Evolutionary conservation across 92 coral and sea anemone genomes (phyloP), one percentile per base, ranked within the genome.

Genomic region (Anthopleura xanthogrammica): DNA sequence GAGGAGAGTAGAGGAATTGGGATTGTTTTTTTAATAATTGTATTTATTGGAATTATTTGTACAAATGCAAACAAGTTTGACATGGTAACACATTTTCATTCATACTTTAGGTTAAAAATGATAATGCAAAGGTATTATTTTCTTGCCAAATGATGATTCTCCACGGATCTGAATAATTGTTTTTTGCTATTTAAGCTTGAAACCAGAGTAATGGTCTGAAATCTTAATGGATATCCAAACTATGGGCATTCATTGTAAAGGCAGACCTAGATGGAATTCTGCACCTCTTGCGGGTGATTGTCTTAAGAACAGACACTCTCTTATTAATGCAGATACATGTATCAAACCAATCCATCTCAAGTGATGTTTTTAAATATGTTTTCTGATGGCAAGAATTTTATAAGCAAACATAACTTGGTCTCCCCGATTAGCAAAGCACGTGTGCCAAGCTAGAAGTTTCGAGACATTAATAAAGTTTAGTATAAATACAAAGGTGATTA

Each of bases 141-240:
- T 57, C 79, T 76, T 77, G 74, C 82, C 83, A 85, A 80, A 78
- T 82, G 89, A 89, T 89, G 92, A 85, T 77, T 54, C 75, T 81
- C 82, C 83, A 80, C 84, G 60, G 48, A 77, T 81, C 89, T 89
- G 92, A 85, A 65, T 17, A 68, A 8, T n/a, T 68, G 4, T 29
- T 4, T 60, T 17, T 29, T 54, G 58, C 58, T 54, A 41, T 50
- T 52, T 19, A n/a, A 71, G 78, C 81, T 41, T 12, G 74, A 88
- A 87, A 84, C 94, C 92, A 87, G 95, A 89, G 95, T 92, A 72
- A 62, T 75, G 88, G 91, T 89, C 95, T 92, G 92, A 87, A 89
- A 89, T 89, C 92, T 92, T 92, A 91, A 87, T 92, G 91, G 60
- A 52, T 82, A 70, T 75, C 81, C 80, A 64, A 20, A 74, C 79